Conservation (phyloP, 2,888 invertebrate genomes). For the Leucania comma region DNA sequence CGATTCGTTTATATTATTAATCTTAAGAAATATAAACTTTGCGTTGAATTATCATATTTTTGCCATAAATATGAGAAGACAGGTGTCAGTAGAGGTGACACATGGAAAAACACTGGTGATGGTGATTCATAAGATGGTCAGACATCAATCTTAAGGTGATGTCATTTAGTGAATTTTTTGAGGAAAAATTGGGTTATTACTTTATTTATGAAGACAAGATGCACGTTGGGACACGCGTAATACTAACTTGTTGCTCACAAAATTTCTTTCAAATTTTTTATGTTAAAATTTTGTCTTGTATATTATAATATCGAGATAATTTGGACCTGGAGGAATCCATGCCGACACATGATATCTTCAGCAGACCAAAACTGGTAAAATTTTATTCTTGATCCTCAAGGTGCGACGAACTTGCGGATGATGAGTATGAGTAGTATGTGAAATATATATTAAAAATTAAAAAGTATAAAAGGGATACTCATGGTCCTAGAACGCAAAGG, state of each 20-base stretch:
- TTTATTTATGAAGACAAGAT: neutral
- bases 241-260: neutral
- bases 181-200: constrained; percentile 50
- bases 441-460: too few species aligned
- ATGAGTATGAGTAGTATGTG: too few species aligned
- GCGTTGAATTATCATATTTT: constrained; percentile 58
- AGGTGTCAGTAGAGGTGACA: constrained; percentile 58
- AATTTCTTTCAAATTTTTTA: neutral
- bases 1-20: constrained; percentile 55
- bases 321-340: too few species aligned
- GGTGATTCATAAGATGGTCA: constrained; percentile 48
- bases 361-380: too few species aligned
- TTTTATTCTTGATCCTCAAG: too few species aligned
- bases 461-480: too few species aligned
- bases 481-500: too few species aligned
- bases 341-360: too few species aligned
- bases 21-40: constrained; percentile 48
- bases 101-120: constrained; percentile 62
- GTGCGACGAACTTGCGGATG: too few species aligned
- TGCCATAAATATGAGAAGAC: constrained; percentile 55
- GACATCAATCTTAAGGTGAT: constrained; percentile 54
- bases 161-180: constrained; percentile 51
- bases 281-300: too few species aligned
- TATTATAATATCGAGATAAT: too few species aligned
- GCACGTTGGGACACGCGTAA: constrained; percentile 2